These are phyloP conservation scores for Lates calcarifer DNA, from an alignment of 2,113 vertebrate genomes.

Conservation along the genomic window DNA sequence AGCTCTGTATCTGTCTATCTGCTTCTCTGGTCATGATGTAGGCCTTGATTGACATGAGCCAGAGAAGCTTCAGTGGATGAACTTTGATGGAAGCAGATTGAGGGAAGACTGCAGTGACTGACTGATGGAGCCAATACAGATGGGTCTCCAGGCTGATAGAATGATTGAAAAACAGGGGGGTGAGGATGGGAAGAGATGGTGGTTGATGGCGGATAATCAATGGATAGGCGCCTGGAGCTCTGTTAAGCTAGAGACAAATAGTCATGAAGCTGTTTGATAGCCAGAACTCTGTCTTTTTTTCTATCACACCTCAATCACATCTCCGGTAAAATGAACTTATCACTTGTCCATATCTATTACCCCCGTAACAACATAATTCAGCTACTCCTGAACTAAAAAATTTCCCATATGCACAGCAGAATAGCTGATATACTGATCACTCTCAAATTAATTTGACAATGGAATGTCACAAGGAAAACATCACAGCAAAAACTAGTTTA, in stretches of 20 bases:
- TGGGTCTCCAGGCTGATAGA: conserved; percentile 42
- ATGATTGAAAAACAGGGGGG: conserved; percentile 34
- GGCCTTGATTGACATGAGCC: conserved; percentile 45
- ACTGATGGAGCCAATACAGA: conserved; percentile 26
- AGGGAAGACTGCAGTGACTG: conserved; percentile 25
- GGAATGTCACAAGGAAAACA: conserved; percentile 17
- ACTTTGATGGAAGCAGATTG: conserved; percentile 20
- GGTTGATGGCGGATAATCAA: conserved; percentile 39
- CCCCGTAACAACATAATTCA: not conserved
- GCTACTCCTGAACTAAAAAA: not conserved
- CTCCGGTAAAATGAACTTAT: conserved; percentile 11
- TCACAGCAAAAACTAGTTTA: not conserved
- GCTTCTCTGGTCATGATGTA: conserved; percentile 19
- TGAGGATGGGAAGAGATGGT: not conserved
- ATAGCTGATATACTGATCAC: conserved; percentile 13
- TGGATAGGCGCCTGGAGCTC: conserved; percentile 11
- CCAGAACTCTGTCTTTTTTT: conserved; percentile 8
- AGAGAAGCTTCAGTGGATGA: conserved; percentile 26
- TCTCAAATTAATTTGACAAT: conserved; percentile 19
- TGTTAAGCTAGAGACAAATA: conserved; percentile 28
- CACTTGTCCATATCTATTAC: conserved; percentile 16
- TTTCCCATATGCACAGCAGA: not conserved
- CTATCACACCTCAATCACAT: not conserved
- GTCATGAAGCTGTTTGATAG: conserved; percentile 11
- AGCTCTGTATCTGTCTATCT: conserved; percentile 36